Conservation (phyloP, 2,888 invertebrate species). For the Ophion costatus region DNA sequence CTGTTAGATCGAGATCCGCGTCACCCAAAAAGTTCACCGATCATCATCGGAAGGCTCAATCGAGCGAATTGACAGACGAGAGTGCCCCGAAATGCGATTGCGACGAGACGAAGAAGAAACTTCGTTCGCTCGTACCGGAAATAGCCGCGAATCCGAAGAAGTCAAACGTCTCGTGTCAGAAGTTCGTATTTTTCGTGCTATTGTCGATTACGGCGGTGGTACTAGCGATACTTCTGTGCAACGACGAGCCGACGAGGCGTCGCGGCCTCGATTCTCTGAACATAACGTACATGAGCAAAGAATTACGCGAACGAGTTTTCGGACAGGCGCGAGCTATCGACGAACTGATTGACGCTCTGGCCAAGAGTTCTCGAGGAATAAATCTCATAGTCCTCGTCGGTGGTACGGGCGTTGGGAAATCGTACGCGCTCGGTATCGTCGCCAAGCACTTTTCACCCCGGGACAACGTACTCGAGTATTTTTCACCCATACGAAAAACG, state of each 20-base stretch:
- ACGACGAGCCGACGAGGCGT: conserved; percentile 29
- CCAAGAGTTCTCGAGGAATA: conserved; percentile 65
- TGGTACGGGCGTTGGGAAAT: conserved; percentile 80
- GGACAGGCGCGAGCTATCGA: conserved; percentile 75
- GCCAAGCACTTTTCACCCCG: conserved; percentile 70
- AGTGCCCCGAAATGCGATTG: conserved; percentile 28
- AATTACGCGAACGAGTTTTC: conserved; percentile 72
- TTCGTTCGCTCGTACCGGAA: conserved; percentile 67
- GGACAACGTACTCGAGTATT: conserved; percentile 70
- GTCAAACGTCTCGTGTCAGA: conserved; percentile 34
- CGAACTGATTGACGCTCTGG: conserved; percentile 66
- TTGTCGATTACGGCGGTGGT: conserved; percentile 60
- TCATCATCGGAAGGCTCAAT: background rate
- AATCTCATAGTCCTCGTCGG: conserved; percentile 76
- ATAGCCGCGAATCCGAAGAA: conserved; percentile 21
- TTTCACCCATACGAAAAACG: conserved; percentile 67
- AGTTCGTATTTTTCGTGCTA: conserved; percentile 61
- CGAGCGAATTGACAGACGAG: background rate
- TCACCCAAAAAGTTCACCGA: conserved; percentile 47
- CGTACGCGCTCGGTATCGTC: conserved; percentile 77
- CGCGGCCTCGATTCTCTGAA: conserved; percentile 67
- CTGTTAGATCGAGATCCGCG: conserved; percentile 52
- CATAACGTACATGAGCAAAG: conserved; percentile 69
- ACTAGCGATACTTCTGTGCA: conserved; percentile 53
- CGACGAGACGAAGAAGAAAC: conserved; percentile 65